Percentiles rank a stretch among this genome's conserved stretches.
These are phyloP conservation scores for Ischnus inquisitorius DNA, from an alignment of 2,888 invertebrate species.

Conservation along the genomic window DNA sequence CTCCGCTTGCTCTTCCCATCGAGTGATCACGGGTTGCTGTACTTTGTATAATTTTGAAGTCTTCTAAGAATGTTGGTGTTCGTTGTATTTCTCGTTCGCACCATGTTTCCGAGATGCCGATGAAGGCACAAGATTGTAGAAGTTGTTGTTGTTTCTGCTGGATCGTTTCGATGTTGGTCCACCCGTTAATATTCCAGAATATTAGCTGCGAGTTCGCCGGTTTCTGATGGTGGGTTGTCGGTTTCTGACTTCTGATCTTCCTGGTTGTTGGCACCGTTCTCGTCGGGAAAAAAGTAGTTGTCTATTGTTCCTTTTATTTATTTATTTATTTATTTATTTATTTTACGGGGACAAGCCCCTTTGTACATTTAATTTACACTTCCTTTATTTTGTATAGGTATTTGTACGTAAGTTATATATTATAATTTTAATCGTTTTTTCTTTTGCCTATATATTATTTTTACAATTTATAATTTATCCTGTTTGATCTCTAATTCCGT, in stretches of 20 bases:
- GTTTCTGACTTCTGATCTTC: background rate
- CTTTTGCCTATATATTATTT: no score
- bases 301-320: background rate
- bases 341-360: no score
- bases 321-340: no score
- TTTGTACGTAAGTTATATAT: no score
- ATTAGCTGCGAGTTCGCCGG: constrained; percentile 5
- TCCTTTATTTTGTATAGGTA: no score
- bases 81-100: background rate
- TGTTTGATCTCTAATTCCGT: no score
- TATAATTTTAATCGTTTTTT: no score
- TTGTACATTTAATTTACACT: no score
- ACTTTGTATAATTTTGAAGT: constrained; percentile 13
- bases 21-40: background rate
- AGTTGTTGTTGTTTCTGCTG: background rate
- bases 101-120: constrained; percentile 15
- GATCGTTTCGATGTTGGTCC: background rate
- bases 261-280: background rate
- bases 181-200: constrained; percentile 14
- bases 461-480: no score
- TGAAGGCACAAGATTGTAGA: background rate
- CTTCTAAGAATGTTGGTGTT: background rate
- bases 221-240: background rate
- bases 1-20: no score
- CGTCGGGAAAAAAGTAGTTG: constrained; percentile 10